Base-by-base conservation (phyloP, 2,888 invertebrate species). In the Frankliniella intonsa region DNA sequence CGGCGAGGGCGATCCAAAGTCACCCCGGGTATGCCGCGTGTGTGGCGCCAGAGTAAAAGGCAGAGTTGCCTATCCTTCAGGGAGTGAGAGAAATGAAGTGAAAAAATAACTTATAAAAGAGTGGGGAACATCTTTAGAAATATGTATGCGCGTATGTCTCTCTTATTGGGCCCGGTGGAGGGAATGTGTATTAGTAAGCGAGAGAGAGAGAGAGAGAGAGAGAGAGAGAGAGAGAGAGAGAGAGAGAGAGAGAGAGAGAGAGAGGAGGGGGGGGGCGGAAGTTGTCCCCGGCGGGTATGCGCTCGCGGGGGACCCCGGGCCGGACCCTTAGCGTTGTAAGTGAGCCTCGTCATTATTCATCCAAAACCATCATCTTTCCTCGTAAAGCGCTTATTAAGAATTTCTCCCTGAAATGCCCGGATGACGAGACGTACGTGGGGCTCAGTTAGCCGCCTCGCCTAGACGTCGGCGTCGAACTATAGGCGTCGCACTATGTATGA, bases 311-410 rank as follows among this genome's bases (percentile, higher is more conserved):
- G 55, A 55, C 55, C n/a, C 38, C 38, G 38, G 38, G 62, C 62
- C 62, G 62, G 55, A 5, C 38, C 38, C 38, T 38, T 2, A 5
- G 38, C 38, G 38, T 38, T 38, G 38, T 38, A 38, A 38, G 38
- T 38, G 38, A 38, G 38, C 38, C 38, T 38, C 25, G 12, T 22
- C 69, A 76, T 76, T 76, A 76, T 25, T 76, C 69, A 69, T 69
- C 69, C 69, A 69, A 11, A 11, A 25, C 69, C 12, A 76, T 76
- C 69, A 76, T 76, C 69, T 76, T 76, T 76, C 69, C 69, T 25
- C 69, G 69, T 76, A 76, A 76, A 76, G 69, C 25, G 69, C 69
- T 76, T 76, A 76, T 76, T 76, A 76, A 76, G 69, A 76, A 76
- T 76, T 25, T n/a, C 69, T 76, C 69, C 69, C 69, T 10, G 38